These are phyloP conservation scores for Dreissena rostriformis DNA, from an alignment of 1,140 invertebrate species.

Conservation along the genomic window DNA sequence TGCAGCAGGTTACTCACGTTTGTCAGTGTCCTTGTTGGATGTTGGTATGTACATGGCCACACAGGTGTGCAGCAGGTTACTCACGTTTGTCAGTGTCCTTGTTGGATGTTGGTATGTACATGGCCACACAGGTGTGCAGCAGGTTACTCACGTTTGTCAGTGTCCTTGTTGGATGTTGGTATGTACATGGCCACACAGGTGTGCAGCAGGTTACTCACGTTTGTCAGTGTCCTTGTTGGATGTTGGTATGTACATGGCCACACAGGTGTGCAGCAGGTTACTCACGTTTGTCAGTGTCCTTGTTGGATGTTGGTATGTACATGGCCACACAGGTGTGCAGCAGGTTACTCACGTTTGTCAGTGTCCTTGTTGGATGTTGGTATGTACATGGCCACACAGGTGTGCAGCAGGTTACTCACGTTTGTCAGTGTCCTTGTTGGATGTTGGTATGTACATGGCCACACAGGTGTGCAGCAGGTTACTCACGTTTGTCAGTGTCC, in stretches of 20 bases:
- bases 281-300: constrained; percentile 84
- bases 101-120: constrained; percentile 93
- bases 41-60: constrained; percentile 95
- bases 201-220: constrained; percentile 98
- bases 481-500: constrained; percentile 83
- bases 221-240: constrained; percentile 85
- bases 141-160: constrained; percentile 96
- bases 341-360: constrained; percentile 96
- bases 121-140: constrained; percentile 96
- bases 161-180: constrained; percentile 88
- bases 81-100: constrained; percentile 80
- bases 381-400: constrained; percentile 94
- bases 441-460: constrained; percentile 94
- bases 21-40: constrained; percentile 84
- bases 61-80: constrained; percentile 98
- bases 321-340: constrained; percentile 97
- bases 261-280: constrained; percentile 97
- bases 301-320: constrained; percentile 92
- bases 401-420: constrained; percentile 98
- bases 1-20: constrained; percentile 99
- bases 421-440: constrained; percentile 83
- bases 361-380: constrained; percentile 88
- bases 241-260: constrained; percentile 94
- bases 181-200: constrained; percentile 95
- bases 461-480: constrained; percentile 98